Base-by-base conservation (phyloP, 2,113 vertebrate genomes). In the Blennius ocellaris region DNA sequence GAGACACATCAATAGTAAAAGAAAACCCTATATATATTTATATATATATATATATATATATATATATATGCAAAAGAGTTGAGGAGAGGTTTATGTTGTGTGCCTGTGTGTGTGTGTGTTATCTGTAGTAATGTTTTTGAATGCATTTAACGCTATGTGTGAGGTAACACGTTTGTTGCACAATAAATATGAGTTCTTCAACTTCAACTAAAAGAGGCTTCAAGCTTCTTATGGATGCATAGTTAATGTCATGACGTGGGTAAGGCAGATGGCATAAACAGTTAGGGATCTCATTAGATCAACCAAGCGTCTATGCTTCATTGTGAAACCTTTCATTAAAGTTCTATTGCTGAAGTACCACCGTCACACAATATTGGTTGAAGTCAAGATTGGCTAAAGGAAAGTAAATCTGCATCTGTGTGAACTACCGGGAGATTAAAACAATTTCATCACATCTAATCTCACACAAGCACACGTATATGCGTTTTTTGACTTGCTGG, bases 281-380 rank as follows among this genome's bases (percentile, higher is more conserved):
- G 93, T 94, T 93, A 93, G 93, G 89, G 92, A 93, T 92, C 92
- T 94, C 94, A 94, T 94, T 94, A 94, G 93, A 93, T 84, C 92
- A 93, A 88, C 92, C 91, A 87, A 93, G 92, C 90, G 78, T 88
- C 84, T 73, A 91, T 69, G 90, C 87, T 84, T 89, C 87, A 68
- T 90, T 88, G 87, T 92, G 88, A 89, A 94, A 90, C 83, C 93
- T 94, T 94, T 94, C 92, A 93, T 94, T 94, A 93, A 93, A 87
- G 91, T 83, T 92, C 90, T 86, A 88, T 89, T 78, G 85, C 85
- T 83, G 83, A 78, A 82, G 86, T 89, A 81, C 79, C 39, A 74
- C 78, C 63, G 74, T 85, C 78, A 82, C 81, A 80, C 87, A 76
- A 90, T 89, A 91, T 93, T 88, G 88, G 86, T 92, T 87, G 90